These are phyloP conservation scores for Takifugu rubripes DNA, from an alignment of 2,797 vertebrate species.

Conservation along the genomic window DNA sequence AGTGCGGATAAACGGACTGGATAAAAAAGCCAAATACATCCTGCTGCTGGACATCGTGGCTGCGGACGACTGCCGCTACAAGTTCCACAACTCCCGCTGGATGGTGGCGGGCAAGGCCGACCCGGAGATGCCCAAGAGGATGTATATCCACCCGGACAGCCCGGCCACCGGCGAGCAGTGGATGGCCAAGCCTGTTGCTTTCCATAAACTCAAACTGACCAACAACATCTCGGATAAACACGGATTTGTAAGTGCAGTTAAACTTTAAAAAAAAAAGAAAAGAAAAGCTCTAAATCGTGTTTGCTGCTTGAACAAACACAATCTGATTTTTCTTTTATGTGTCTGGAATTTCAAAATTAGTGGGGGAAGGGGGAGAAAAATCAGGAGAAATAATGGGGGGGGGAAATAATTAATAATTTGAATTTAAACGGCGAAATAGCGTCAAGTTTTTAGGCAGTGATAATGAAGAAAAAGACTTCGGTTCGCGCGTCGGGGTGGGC, in stretches of 20 bases:
- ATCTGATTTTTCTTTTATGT: not conserved
- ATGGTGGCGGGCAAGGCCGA: constrained; percentile 98
- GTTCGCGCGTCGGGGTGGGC: not conserved
- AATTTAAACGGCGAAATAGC: too few species aligned
- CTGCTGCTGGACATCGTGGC: constrained; percentile 97
- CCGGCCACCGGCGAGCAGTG: constrained; percentile 97
- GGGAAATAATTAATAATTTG: too few species aligned
- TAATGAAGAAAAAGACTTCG: too few species aligned
- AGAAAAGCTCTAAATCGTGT: not conserved
- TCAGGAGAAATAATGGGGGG: too few species aligned
- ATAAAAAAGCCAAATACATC: constrained; percentile 98
- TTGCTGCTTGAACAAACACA: too few species aligned
- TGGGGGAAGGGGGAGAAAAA: too few species aligned
- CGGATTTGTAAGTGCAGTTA: constrained; percentile 89
- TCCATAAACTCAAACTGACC: constrained; percentile 97
- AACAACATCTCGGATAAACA: constrained; percentile 99
- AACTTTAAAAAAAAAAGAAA: not conserved
- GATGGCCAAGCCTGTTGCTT: constrained; percentile 98
- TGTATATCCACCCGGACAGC: constrained; percentile 98
- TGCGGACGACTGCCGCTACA: constrained; percentile 95
- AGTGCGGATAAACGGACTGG: constrained; percentile 92
- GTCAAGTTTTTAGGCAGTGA: too few species aligned
- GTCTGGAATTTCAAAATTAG: too few species aligned
- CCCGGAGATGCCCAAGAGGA: constrained; percentile 98
- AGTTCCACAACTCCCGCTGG: constrained; percentile 98